Conservation (phyloP, 64 coral and sea anemone species). For the Trachythela sp. region DNA sequence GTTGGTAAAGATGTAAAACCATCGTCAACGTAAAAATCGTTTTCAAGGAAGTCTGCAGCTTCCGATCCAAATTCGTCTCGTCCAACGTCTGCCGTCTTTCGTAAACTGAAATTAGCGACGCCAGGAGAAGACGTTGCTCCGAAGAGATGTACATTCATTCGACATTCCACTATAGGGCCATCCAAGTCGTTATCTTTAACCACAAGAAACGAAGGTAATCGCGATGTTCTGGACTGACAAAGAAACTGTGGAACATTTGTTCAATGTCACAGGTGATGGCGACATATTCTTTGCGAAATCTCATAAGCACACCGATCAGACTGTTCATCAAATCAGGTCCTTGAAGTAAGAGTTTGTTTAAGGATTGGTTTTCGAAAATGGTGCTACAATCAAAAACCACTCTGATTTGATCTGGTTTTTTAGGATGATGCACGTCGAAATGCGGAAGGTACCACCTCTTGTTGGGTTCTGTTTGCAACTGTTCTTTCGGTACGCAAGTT, state of each 20-base stretch:
- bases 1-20: background rate
- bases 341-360: constrained; percentile 25
- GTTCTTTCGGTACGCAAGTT: background rate
- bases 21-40: constrained; percentile 36
- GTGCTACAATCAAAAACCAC: constrained; percentile 24
- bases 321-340: constrained; percentile 33
- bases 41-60: background rate
- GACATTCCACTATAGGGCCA: background rate
- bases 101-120: background rate
- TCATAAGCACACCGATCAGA: background rate
- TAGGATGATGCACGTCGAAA: background rate
- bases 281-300: constrained; percentile 12
- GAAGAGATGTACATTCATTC: constrained; percentile 23
- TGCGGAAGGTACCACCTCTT: constrained; percentile 18
- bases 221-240: background rate
- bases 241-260: constrained; percentile 9
- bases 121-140: background rate
- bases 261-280: constrained; percentile 20
- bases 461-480: background rate
- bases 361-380: background rate
- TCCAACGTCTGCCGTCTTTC: background rate
- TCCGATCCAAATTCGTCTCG: background rate
- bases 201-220: constrained; percentile 46
- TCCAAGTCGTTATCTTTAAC: constrained; percentile 9
- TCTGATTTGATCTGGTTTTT: constrained; percentile 22